Evolutionary conservation across 1,140 invertebrate genomes (phyloP).

Genomic region (Heterodera carotae): DNA sequence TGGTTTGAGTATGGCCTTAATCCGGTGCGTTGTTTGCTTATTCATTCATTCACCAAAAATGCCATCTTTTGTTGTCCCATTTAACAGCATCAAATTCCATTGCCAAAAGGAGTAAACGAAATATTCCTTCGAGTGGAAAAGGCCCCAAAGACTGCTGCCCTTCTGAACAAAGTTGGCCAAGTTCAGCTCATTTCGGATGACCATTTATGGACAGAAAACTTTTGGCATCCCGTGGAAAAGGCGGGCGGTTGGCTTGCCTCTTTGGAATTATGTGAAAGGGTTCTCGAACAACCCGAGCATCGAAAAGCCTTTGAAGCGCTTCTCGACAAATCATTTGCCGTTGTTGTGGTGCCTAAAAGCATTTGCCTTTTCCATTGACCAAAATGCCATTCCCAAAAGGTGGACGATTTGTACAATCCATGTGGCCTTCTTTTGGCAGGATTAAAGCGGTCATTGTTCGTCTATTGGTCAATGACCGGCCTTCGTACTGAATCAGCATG

Average conservation of each 20-base stretch:
- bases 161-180: background rate
- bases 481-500: conserved; percentile 64
- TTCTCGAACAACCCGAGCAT: conserved; percentile 40
- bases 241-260: conserved; percentile 55
- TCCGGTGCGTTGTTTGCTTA: conserved; percentile 41
- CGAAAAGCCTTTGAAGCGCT: conserved; percentile 51
- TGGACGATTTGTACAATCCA: conserved; percentile 65
- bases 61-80: conserved; percentile 20
- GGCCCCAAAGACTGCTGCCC: conserved; percentile 16
- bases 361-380: conserved; percentile 25
- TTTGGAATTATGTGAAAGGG: conserved; percentile 55
- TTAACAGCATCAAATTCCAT: conserved; percentile 44
- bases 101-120: conserved; percentile 51
- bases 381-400: conserved; percentile 5
- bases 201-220: conserved; percentile 47
- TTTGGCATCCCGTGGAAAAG: conserved; percentile 47
- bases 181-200: conserved; percentile 15
- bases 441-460: conserved; percentile 54
- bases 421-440: conserved; percentile 47
- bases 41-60: conserved; percentile 12
- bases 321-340: conserved; percentile 49
- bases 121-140: conserved; percentile 53
- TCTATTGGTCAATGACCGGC: conserved; percentile 65
- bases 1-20: conserved; percentile 63
- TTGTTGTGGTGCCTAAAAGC: conserved; percentile 43